Evolutionary conservation across 2,113 vertebrate genomes (phyloP).

Genomic region (Cyanistes caeruleus): DNA sequence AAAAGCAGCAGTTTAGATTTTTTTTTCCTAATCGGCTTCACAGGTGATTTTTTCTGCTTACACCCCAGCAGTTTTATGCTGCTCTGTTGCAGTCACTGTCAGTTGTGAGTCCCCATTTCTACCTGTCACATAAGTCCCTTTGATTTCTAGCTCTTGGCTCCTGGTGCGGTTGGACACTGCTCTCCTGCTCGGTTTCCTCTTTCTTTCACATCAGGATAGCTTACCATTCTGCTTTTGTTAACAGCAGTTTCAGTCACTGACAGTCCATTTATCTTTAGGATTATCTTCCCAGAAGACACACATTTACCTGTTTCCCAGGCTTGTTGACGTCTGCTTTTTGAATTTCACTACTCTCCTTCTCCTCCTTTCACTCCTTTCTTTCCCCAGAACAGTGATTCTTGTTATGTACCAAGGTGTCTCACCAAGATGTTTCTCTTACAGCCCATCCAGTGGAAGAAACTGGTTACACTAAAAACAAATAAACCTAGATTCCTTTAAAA

Average conservation of each 20-base stretch:
- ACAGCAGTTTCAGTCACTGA: neutral
- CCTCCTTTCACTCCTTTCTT: conserved; percentile 17
- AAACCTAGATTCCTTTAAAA: neutral
- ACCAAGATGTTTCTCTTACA: neutral
- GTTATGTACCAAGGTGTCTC: neutral
- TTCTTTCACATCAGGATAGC: conserved; percentile 29
- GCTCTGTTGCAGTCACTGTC: neutral
- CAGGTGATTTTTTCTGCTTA: neutral
- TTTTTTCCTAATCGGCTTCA: neutral
- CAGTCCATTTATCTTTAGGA: conserved; percentile 37
- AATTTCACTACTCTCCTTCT: conserved; percentile 6
- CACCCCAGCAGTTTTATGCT: neutral
- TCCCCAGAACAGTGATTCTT: neutral
- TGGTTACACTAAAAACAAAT: neutral
- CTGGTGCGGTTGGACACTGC: neutral
- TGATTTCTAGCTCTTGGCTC: conserved; percentile 8
- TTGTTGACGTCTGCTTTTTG: neutral
- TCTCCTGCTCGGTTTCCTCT: neutral
- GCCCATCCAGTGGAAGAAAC: neutral
- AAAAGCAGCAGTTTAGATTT: neutral
- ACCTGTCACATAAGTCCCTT: neutral
- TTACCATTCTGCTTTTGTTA: conserved; percentile 43
- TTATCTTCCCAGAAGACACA: conserved; percentile 37
- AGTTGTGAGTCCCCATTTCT: neutral
- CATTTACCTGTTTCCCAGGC: conserved; percentile 46